Evolutionary conservation across 2,797 vertebrate genomes (phyloP), one percentile per base, ranked within the genome.

Genomic region (Pyrocephalus nanus): DNA sequence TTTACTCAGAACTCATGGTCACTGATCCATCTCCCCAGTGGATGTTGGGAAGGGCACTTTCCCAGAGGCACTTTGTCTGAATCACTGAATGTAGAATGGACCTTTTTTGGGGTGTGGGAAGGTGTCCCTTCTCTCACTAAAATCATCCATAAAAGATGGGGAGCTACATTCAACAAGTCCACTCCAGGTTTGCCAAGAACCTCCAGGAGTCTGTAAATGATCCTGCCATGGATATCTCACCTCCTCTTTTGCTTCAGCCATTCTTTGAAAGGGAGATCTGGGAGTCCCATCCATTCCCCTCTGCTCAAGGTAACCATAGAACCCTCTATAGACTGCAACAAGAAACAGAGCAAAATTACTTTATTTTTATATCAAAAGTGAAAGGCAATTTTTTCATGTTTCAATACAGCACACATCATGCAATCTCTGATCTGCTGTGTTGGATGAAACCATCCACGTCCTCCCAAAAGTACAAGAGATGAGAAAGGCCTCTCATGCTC

Each of bases 281-380:
- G 98, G 7, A 98, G 98, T 32, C 98, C 98, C 98, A 98, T 98
- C 98, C 98, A 98, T 84, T 98, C 97, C 10, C 98, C 98, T 55
- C 89, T 98, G 93, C 98, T 98, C 67, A 98, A 94, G 16, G 98
- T 98, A 90, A 98, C 81, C 98, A 98, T 98, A 40, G 98, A 98
- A 32, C 98, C 98, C 51, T 98, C 98, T 1, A 98, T 98, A 70
- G 97, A 97, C 98, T 98, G 69, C 14, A 94, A 95, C 21, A 48
- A 85, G n/a, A 92, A 86, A 60, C 20, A 90, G 12, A 90, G 6
- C 8, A 57, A 84, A 82, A 57, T 13, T 0, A 76, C 20, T 61
- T 85, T 47, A 55, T 60, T 77, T 76, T 74, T 83, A 67, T 9
- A 3, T 17, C 62, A 87, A 65, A 85, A 62, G 1, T 4, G 3